Evolutionary conservation across 1,140 invertebrate genomes (phyloP).

Genomic region (Aleiodes sp.): DNA sequence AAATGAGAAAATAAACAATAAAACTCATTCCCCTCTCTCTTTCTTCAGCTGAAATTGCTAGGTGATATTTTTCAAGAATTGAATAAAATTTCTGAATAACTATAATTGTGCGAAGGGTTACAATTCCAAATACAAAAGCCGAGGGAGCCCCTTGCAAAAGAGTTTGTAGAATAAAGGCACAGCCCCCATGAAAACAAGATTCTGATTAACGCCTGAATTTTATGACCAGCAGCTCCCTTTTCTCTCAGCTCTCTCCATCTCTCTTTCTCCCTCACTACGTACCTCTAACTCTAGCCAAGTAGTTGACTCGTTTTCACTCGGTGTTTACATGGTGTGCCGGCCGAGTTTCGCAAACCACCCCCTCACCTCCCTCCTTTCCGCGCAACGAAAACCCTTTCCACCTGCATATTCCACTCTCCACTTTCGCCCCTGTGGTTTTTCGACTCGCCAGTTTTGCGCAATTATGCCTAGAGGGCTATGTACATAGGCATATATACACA

Average conservation of each 20-base stretch:
- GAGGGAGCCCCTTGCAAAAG: not conserved
- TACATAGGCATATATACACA: not conserved
- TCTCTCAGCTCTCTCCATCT: not conserved
- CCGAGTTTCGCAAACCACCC: not conserved
- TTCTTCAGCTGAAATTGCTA: not conserved
- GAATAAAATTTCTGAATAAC: slow-evolving; percentile 37
- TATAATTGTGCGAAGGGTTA: slow-evolving; percentile 60
- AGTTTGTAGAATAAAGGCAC: not conserved
- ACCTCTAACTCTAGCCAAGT: not conserved
- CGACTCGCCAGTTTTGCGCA: slow-evolving; percentile 37
- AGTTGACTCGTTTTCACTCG: slow-evolving; percentile 1
- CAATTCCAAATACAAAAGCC: slow-evolving; percentile 52
- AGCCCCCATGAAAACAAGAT: slow-evolving; percentile 55
- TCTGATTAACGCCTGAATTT: slow-evolving; percentile 60
- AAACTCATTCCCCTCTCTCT: not conserved
- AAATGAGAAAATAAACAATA: not conserved
- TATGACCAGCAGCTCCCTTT: slow-evolving; percentile 43
- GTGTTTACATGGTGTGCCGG: slow-evolving; percentile 21
- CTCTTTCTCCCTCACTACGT: not conserved
- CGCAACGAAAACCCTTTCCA: not conserved
- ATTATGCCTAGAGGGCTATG: slow-evolving; percentile 13
- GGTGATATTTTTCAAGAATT: not conserved
- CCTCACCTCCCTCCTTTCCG: not conserved
- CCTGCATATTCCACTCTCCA: slow-evolving; percentile 7
- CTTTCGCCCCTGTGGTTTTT: slow-evolving; percentile 34